phyloP scores from a whole-genome alignment of 2,888 invertebrate species.

The Heliconius aoede region DNA sequence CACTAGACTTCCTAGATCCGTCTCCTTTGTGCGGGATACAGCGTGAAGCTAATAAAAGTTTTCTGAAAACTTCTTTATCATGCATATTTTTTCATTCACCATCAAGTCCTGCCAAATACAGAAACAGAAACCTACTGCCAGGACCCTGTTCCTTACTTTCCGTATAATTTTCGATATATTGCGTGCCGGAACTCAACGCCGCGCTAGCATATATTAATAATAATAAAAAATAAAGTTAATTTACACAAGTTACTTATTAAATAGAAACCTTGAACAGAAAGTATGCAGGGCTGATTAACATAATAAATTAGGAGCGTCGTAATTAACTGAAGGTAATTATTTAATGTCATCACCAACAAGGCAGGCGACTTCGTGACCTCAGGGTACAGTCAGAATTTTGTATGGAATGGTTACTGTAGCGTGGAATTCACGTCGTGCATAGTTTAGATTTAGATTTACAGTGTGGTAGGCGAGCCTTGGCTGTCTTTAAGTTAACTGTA shows the following conservation, averaged over 20 bases:
- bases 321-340: conserved; percentile 25
- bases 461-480: neutral
- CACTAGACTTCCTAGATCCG: too few relatives aligned
- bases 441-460: neutral
- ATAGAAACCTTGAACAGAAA: conserved; percentile 9
- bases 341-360: conserved; percentile 29
- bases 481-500: neutral
- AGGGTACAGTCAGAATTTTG: neutral
- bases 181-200: neutral
- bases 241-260: neutral
- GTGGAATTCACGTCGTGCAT: neutral
- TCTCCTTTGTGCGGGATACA: too few relatives aligned
- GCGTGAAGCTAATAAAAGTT: too few relatives aligned
- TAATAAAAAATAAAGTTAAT: neutral
- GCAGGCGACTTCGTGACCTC: conserved; percentile 22
- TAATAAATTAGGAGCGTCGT: conserved; percentile 18
- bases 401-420: neutral
- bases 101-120: too few relatives aligned
- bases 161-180: neutral
- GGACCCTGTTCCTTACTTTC: neutral
- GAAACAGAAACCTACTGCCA: too few relatives aligned
- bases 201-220: neutral
- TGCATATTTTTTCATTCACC: too few relatives aligned
- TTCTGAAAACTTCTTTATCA: too few relatives aligned
- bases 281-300: conserved; percentile 22